These are phyloP conservation scores for Macrotis lagotis DNA, from an alignment of 2,113 vertebrate genomes.

Conservation along the genomic window DNA sequence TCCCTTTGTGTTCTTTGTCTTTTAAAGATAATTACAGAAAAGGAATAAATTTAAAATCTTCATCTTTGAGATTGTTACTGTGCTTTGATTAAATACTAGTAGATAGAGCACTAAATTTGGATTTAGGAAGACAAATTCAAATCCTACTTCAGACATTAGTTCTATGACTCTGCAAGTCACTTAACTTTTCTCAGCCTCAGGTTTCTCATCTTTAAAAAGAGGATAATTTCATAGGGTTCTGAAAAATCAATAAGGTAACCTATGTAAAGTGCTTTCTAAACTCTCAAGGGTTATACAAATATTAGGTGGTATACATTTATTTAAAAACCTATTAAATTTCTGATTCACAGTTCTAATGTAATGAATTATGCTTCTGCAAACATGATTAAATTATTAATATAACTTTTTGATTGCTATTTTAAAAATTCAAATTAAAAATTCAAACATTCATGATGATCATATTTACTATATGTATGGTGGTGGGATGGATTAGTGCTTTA, in stretches of 20 bases:
- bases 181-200: neutral
- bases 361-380: slow-evolving; percentile 2
- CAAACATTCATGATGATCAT: neutral
- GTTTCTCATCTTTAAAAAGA: neutral
- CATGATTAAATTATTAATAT: slow-evolving; percentile 25
- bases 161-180: neutral
- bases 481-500: slow-evolving; percentile 3
- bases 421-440: slow-evolving; percentile 1
- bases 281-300: neutral
- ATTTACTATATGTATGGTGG: neutral
- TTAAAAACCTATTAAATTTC: neutral
- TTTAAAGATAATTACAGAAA: neutral
- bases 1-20: neutral
- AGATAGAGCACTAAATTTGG: neutral
- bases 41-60: neutral
- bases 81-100: neutral
- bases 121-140: neutral
- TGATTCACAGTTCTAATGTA: neutral
- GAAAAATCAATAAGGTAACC: neutral
- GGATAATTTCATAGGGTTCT: neutral
- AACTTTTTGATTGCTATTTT: slow-evolving; percentile 29
- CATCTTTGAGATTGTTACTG: neutral
- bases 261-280: neutral
- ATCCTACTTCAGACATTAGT: neutral
- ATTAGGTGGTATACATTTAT: neutral